Conservation (phyloP, 2,113 vertebrate species). For the Albula glossodonta region DNA sequence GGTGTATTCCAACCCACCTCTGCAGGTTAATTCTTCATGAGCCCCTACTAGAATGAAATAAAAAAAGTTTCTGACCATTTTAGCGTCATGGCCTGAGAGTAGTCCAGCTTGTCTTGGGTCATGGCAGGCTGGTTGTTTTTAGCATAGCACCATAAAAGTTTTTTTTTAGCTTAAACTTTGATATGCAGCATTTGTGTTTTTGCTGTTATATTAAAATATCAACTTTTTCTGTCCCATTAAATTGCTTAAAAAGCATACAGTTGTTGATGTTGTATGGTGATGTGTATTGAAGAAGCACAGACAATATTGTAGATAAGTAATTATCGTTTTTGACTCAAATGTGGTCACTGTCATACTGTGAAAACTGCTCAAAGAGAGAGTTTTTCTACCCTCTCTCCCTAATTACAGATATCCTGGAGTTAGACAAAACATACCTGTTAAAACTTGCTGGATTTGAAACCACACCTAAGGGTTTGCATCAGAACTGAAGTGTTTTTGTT, state of each 20-base stretch:
- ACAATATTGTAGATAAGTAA: background rate
- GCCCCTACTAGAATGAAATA: conserved; percentile 64
- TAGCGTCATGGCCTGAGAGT: conserved; percentile 46
- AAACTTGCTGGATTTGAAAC: conserved; percentile 88
- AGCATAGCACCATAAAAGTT: conserved; percentile 62
- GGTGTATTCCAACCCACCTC: conserved; percentile 65
- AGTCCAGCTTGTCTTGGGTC: conserved; percentile 44
- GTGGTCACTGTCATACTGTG: conserved; percentile 46
- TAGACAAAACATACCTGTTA: conserved; percentile 77
- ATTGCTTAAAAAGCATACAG: conserved; percentile 11
- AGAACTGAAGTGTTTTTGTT: conserved; percentile 68
- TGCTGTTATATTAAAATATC: conserved; percentile 56
- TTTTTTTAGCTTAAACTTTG: conserved; percentile 51
- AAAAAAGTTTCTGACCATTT: conserved; percentile 50
- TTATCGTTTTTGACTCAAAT: conserved; percentile 25
- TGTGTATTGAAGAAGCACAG: background rate
- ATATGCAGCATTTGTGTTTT: conserved; percentile 60
- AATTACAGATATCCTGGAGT: conserved; percentile 70
- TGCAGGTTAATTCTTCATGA: conserved; percentile 63
- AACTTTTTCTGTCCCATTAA: background rate
- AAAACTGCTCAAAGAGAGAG: conserved; percentile 62
- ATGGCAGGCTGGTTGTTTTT: conserved; percentile 58
- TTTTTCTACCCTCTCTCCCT: conserved; percentile 58
- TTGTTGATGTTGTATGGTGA: background rate
- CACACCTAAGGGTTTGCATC: conserved; percentile 76